phyloP scores from a whole-genome alignment of 2,888 invertebrate genomes.

The Amiota communis region DNA sequence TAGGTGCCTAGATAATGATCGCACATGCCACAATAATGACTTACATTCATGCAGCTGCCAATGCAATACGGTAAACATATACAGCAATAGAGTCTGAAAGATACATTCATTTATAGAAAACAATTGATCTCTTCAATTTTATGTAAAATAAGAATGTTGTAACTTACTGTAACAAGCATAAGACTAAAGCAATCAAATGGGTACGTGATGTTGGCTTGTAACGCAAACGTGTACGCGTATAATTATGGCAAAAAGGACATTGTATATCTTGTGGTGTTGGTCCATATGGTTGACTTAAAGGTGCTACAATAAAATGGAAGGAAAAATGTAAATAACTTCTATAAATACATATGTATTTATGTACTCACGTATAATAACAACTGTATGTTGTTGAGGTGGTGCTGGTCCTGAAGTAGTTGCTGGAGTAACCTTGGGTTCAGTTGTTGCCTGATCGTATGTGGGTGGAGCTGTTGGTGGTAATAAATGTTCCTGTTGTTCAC shows the following conservation, averaged over 20 bases:
- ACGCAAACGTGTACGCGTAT: slow-evolving; percentile 73
- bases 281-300: slow-evolving; percentile 65
- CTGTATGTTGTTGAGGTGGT: slow-evolving; percentile 54
- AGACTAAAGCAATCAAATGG: slow-evolving; percentile 75
- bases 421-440: slow-evolving; percentile 38
- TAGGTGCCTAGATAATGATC: slow-evolving; percentile 65
- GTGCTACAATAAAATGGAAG: slow-evolving; percentile 35
- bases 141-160: not conserved
- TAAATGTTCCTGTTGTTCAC: slow-evolving; percentile 50
- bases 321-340: too few species aligned
- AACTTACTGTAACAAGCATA: slow-evolving; percentile 73
- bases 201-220: slow-evolving; percentile 74
- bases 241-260: slow-evolving; percentile 74
- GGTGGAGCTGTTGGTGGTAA: slow-evolving; percentile 51
- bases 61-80: slow-evolving; percentile 68
- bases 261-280: slow-evolving; percentile 71
- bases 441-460: slow-evolving; percentile 62
- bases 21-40: slow-evolving; percentile 69
- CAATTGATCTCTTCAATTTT: too few species aligned
- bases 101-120: too few species aligned
- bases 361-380: slow-evolving; percentile 55
- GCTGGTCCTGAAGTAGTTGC: slow-evolving; percentile 48
- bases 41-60: slow-evolving; percentile 64
- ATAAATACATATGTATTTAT: too few species aligned
- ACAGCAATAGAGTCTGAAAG: slow-evolving; percentile 63